Evolutionary conservation across 1,140 invertebrate species (phyloP), one percentile per base, ranked within the genome.

Genomic region (Zaprionus gabonicus): DNA sequence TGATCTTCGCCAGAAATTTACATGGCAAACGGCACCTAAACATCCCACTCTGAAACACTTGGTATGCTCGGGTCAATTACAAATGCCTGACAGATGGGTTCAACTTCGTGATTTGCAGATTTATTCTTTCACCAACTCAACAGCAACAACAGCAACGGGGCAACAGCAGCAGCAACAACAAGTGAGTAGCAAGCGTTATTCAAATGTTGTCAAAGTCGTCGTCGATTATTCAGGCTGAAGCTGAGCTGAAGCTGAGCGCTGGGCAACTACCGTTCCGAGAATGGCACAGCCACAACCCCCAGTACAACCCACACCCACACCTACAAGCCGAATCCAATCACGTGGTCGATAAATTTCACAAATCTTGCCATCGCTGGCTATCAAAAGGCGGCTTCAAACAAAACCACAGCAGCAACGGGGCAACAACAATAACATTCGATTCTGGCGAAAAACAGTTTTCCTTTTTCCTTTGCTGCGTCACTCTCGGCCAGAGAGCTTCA

Each of bases 321-420:
- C 51, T 57, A 73, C 82, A 74, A 46, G 41, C 68, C 71, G 80
- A 78, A 63, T 58, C 72, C 73, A 76, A 76, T 71, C 73, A 88
- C 84, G 86, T 78, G 83, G 81, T 78, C 84, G 84, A 87, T 87
- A 87, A 87, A 87, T 87, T 87, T 88, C 84, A 81, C 84, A 87
- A 87, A 87, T 87, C 84, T 87, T 80, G 81, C 70, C 79, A 84
- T 87, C 84, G 81, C 79, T 51, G 74, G 27, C 75, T 69, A 71
- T 66, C 66, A 69, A 72, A 77, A 79, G 78, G 78, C 73, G 70
- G 73, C 80, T 81, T 76, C 62, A 59, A 60, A 79, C 66, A 59
- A 59, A 59, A 53, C 25, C 25, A 63, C 51, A 64, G 68, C 46
- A 34, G 53, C n/a, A 66, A 9, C 59, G 36, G 46, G 36, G 46